Percentiles rank a stretch among this genome's conserved stretches.
Evolutionary conservation across 2,113 vertebrate species (phyloP).

Genomic region (Megaleporinus macrocephalus): DNA sequence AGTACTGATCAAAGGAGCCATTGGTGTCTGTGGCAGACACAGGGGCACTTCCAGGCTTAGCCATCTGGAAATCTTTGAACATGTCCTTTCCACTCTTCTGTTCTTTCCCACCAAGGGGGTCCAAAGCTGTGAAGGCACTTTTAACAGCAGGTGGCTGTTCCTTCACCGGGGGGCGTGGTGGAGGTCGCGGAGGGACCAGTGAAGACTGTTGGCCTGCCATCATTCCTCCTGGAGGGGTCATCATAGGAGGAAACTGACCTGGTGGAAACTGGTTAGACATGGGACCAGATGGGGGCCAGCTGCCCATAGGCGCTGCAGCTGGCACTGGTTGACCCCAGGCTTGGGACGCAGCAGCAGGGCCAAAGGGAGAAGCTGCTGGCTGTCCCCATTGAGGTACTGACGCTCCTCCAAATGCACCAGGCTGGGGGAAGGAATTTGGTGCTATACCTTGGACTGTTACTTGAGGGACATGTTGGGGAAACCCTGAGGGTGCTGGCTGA

Average conservation of each 20-base stretch:
- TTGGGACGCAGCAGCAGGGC: slow-evolving; percentile 64
- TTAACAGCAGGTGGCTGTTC: slow-evolving; percentile 80
- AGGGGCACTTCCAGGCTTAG: slow-evolving; percentile 84
- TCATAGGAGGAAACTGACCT: slow-evolving; percentile 70
- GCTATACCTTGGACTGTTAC: slow-evolving; percentile 66
- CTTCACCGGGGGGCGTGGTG: slow-evolving; percentile 78
- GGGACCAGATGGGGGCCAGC: slow-evolving; percentile 77
- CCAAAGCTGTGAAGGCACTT: slow-evolving; percentile 89
- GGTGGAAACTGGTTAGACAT: slow-evolving; percentile 84
- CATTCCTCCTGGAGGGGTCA: slow-evolving; percentile 44
- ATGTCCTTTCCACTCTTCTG: slow-evolving; percentile 90
- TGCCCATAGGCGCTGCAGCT: slow-evolving; percentile 48
- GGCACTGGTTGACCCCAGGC: slow-evolving; percentile 76
- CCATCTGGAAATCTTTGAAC: slow-evolving; percentile 95
- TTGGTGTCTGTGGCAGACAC: slow-evolving; percentile 62
- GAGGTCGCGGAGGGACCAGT: slow-evolving; percentile 77
- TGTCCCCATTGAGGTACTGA: slow-evolving; percentile 82
- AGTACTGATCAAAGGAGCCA: slow-evolving; percentile 80
- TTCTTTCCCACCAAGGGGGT: slow-evolving; percentile 92
- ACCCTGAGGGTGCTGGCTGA: slow-evolving; percentile 67
- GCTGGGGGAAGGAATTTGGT: slow-evolving; percentile 70
- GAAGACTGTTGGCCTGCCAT: slow-evolving; percentile 64
- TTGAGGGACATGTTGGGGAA: slow-evolving; percentile 66
- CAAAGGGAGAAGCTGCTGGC: slow-evolving; percentile 70
- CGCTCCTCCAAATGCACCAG: slow-evolving; percentile 71